These are phyloP conservation scores for Megamerina dolium DNA, from an alignment of 2,888 invertebrate species.

Conservation along the genomic window DNA sequence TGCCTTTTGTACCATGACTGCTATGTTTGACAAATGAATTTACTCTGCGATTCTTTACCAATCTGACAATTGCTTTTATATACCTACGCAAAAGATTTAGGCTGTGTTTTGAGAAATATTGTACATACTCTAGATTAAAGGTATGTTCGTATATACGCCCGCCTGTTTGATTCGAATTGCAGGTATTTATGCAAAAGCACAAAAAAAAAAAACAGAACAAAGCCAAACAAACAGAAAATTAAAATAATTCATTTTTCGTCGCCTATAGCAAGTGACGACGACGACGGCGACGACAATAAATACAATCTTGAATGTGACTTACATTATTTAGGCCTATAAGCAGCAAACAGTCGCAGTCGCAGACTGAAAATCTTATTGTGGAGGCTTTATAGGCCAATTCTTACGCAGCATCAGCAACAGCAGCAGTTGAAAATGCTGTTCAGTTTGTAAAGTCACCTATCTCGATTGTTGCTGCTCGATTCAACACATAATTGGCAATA, in stretches of 20 bases:
- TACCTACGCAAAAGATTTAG: constrained; percentile 25
- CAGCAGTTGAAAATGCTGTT: neutral
- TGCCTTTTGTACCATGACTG: constrained; percentile 47
- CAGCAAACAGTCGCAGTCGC: constrained; percentile 8
- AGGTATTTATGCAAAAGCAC: constrained; percentile 35
- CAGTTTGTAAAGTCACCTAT: no score
- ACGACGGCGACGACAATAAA: constrained; percentile 2
- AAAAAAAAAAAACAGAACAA: constrained; percentile 21
- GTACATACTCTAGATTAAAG: neutral
- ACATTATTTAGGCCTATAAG: constrained; percentile 25
- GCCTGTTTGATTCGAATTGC: constrained; percentile 21
- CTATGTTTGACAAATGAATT: constrained; percentile 43
- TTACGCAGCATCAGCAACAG: constrained; percentile 1
- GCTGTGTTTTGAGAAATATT: neutral
- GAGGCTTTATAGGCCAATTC: neutral
- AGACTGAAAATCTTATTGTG: no score
- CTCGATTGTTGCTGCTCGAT: no score
- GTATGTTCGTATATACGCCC: constrained; percentile 15
- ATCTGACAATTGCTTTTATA: constrained; percentile 39
- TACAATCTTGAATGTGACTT: neutral
- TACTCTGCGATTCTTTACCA: constrained; percentile 43
- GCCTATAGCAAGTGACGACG: constrained; percentile 30
- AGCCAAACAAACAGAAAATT: constrained; percentile 20
- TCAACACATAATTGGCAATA: neutral
- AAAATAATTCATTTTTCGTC: constrained; percentile 42